phyloP scores from a whole-genome alignment of 2,113 vertebrate genomes.

The Macquaria ambigua region DNA sequence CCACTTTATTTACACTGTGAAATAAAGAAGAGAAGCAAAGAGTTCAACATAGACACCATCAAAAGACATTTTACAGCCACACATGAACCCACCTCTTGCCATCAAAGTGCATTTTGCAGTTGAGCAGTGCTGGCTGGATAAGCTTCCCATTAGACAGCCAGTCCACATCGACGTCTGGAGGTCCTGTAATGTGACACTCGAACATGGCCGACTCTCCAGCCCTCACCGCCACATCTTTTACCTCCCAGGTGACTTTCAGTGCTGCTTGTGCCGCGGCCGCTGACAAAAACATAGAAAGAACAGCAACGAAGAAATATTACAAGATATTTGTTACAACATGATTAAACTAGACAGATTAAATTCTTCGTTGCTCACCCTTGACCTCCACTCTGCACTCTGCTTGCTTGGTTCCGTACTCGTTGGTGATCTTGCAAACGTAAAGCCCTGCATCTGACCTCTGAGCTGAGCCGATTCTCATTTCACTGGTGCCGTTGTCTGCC shows the following conservation, averaged over 20 bases:
- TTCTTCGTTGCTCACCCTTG: conserved; percentile 84
- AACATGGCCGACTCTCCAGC: conserved; percentile 94
- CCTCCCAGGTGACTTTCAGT: conserved; percentile 87
- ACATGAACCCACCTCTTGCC: conserved; percentile 83
- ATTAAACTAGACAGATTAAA: not conserved
- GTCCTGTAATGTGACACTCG: conserved; percentile 91
- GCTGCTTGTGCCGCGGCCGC: conserved; percentile 82
- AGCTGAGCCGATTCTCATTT: conserved; percentile 86
- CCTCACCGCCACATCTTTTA: conserved; percentile 88
- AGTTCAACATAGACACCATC: too few relatives aligned
- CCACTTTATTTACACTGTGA: not conserved
- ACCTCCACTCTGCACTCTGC: conserved; percentile 91
- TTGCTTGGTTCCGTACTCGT: conserved; percentile 89
- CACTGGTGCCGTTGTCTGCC: conserved; percentile 81
- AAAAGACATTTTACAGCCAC: not conserved
- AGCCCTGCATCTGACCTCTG: conserved; percentile 88
- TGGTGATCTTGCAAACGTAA: conserved; percentile 91
- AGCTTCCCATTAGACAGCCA: conserved; percentile 94
- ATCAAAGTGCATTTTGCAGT: conserved; percentile 99
- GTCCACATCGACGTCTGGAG: conserved; percentile 93
- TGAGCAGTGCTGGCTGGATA: conserved; percentile 95
- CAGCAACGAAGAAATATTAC: not conserved
- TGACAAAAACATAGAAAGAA: conserved; percentile 42
- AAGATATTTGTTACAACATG: not conserved
- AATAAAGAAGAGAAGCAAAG: not conserved